Conservation (phyloP, 2,888 invertebrate genomes). For the Lasioglossum calceatum region DNA sequence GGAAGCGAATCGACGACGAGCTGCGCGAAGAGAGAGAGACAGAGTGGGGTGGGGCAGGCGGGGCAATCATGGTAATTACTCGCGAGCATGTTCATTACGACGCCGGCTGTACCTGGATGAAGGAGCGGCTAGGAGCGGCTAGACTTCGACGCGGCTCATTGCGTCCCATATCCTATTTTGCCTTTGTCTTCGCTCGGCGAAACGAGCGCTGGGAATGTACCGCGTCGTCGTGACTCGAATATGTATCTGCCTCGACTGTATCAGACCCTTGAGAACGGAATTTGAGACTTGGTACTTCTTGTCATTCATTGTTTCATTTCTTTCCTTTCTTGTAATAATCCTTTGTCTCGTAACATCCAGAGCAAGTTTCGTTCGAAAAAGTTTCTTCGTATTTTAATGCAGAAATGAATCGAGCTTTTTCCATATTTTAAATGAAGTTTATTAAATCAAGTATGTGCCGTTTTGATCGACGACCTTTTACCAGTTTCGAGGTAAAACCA, state of each 20-base stretch:
- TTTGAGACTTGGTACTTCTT: background rate
- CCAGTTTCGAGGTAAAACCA: too few species aligned
- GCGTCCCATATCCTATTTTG: slow-evolving; percentile 50
- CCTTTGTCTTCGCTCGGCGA: slow-evolving; percentile 16
- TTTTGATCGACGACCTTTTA: too few species aligned
- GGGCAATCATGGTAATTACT: slow-evolving; percentile 81
- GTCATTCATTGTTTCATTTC: background rate
- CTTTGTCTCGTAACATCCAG: too few species aligned
- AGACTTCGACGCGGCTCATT: slow-evolving; percentile 67
- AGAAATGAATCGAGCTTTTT: too few species aligned
- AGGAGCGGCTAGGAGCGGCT: slow-evolving; percentile 69
- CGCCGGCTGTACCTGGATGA: slow-evolving; percentile 35
- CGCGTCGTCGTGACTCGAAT: background rate
- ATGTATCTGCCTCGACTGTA: background rate
- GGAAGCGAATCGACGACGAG: slow-evolving; percentile 66
- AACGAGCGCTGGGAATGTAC: slow-evolving; percentile 52
- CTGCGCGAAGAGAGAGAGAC: background rate
- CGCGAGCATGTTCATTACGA: slow-evolving; percentile 78
- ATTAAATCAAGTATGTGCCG: too few species aligned
- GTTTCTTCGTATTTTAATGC: too few species aligned
- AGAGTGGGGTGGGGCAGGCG: background rate
- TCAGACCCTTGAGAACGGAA: background rate
- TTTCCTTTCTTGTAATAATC: background rate
- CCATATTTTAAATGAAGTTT: too few species aligned
- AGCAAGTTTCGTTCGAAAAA: too few species aligned